These are phyloP conservation scores for Lates calcarifer DNA, from an alignment of 2,113 vertebrate species.

Conservation along the genomic window DNA sequence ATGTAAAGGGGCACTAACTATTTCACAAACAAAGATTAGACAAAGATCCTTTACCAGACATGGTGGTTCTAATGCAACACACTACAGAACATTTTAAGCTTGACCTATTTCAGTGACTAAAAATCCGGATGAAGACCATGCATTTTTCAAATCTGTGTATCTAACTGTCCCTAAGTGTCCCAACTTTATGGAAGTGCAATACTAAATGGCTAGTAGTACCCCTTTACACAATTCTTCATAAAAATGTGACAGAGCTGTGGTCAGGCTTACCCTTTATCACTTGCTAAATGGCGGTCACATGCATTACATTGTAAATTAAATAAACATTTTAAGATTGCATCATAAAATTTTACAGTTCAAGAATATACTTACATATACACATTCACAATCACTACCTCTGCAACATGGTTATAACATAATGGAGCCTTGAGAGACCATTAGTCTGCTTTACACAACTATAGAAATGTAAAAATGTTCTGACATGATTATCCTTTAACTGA, in stretches of 20 bases:
- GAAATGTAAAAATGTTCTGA: not conserved
- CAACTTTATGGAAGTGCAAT: not conserved
- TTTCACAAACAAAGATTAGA: too few relatives aligned
- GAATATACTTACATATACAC: not conserved
- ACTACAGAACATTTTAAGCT: too few relatives aligned
- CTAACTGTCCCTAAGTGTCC: too few relatives aligned
- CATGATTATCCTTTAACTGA: not conserved
- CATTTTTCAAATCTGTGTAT: not conserved
- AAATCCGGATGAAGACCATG: not conserved
- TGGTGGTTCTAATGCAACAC: too few relatives aligned
- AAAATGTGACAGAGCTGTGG: not conserved
- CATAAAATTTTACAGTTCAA: not conserved
- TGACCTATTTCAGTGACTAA: not conserved
- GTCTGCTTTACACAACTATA: not conserved
- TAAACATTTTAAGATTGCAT: not conserved
- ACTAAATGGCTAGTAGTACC: too few relatives aligned
- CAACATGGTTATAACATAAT: not conserved
- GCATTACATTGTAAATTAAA: not conserved
- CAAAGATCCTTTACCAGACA: too few relatives aligned
- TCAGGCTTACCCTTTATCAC: too few relatives aligned
- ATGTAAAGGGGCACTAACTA: too few relatives aligned
- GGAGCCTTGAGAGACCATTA: not conserved
- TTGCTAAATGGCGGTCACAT: not conserved
- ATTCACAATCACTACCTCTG: not conserved
- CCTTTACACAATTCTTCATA: not conserved